Percentiles rank a stretch among this genome's conserved stretches.
Evolutionary conservation across 2,888 invertebrate species (phyloP).

Genomic region (Parnassius apollo): DNA sequence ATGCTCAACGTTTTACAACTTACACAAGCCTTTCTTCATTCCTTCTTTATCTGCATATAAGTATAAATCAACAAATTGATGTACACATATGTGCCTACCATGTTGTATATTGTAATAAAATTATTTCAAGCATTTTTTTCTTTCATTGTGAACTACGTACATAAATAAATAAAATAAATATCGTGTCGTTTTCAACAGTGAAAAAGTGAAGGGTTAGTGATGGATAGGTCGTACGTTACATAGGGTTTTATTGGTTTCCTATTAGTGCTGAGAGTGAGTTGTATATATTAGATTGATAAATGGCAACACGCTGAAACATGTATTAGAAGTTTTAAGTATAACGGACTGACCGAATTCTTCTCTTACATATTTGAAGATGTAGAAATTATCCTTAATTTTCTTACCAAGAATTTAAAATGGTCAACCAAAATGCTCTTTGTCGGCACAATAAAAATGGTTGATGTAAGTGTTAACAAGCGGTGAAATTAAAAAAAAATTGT

Average conservation of each 20-base stretch:
- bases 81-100: no score
- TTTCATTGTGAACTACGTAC: no score
- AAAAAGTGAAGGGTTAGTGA: constrained; percentile 47
- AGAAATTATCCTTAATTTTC: not conserved
- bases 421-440: no score
- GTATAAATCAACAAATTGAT: no score
- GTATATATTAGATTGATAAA: constrained; percentile 62
- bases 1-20: no score
- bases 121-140: no score
- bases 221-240: constrained; percentile 71
- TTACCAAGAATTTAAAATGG: no score
- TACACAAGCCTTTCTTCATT: no score
- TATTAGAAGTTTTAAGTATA: constrained; percentile 28
- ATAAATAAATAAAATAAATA: not conserved
- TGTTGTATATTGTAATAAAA: not conserved
- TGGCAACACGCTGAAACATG: constrained; percentile 43
- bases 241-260: constrained; percentile 75
- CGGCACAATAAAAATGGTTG: no score
- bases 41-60: no score
- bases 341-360: constrained; percentile 42
- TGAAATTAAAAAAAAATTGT: no score
- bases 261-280: constrained; percentile 78
- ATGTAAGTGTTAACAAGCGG: no score
- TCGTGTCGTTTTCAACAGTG: constrained; percentile 41
- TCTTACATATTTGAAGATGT: constrained; percentile 33